phyloP scores from a whole-genome alignment of 2,797 vertebrate genomes.

The Pipistrellus kuhlii region DNA sequence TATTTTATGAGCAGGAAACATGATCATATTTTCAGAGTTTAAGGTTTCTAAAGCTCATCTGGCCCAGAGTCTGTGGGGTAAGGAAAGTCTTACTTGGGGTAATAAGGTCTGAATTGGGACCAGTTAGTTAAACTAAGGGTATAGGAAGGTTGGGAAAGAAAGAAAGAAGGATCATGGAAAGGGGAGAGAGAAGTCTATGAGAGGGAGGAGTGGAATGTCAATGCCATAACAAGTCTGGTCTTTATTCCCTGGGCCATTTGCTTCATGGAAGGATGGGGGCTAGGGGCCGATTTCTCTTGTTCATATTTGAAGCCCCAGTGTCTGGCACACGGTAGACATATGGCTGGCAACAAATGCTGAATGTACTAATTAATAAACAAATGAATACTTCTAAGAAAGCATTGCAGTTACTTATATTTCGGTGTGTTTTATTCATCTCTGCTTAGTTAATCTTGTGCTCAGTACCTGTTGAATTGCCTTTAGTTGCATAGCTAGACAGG shows the following conservation, averaged over 20 bases:
- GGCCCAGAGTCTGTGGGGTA: too few relatives aligned
- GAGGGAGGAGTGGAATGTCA: not conserved
- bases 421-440: not conserved
- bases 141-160: not conserved
- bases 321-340: not conserved
- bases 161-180: not conserved
- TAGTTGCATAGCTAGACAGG: not conserved
- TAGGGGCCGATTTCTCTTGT: not conserved
- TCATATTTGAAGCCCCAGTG: not conserved
- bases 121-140: not conserved
- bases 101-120: not conserved
- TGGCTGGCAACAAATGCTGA: not conserved
- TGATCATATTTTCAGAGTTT: not conserved
- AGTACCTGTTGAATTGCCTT: not conserved
- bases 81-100: not conserved
- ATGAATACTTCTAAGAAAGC: not conserved
- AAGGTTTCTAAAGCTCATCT: slow-evolving; percentile 15
- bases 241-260: not conserved
- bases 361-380: not conserved
- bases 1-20: not conserved
- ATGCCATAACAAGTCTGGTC: not conserved
- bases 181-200: not conserved
- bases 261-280: not conserved
- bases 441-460: not conserved
- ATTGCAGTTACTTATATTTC: not conserved